These are phyloP conservation scores for Dromas ardeola DNA, from an alignment of 2,113 vertebrate genomes.

Conservation along the genomic window DNA sequence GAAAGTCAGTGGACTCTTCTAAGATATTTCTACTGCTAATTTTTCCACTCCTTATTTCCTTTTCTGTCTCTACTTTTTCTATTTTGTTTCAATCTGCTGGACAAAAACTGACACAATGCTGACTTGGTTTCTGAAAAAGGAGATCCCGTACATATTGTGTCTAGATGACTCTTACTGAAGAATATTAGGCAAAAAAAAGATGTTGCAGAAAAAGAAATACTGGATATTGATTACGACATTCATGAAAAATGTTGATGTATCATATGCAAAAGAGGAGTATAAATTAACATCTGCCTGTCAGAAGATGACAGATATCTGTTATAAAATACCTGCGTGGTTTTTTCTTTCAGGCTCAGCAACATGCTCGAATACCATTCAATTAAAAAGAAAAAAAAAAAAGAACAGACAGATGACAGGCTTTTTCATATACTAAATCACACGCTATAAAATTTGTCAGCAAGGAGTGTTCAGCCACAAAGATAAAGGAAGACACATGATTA, in stretches of 20 bases:
- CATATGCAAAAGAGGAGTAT: background rate
- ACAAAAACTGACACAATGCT: background rate
- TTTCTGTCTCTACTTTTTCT: background rate
- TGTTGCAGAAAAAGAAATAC: conserved; percentile 10
- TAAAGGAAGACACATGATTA: background rate
- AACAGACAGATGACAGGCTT: background rate
- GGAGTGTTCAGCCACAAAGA: background rate
- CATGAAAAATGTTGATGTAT: conserved; percentile 21
- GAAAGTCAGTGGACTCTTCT: background rate
- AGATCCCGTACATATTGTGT: background rate
- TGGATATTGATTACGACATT: conserved; percentile 15
- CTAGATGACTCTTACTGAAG: background rate
- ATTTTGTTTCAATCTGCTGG: background rate
- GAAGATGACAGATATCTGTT: background rate
- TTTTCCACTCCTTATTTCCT: background rate
- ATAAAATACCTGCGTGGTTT: conserved; percentile 24
- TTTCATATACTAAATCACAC: background rate
- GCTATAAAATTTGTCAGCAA: background rate
- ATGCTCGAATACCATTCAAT: conserved; percentile 4
- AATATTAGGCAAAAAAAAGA: background rate
- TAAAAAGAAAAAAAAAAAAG: conserved; percentile 5
- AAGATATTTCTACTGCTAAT: background rate
- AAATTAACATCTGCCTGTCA: conserved; percentile 23
- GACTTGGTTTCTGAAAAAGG: background rate
- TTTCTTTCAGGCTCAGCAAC: background rate